phyloP scores from a whole-genome alignment of 1,140 invertebrate species.

The Musca vetustissima region DNA sequence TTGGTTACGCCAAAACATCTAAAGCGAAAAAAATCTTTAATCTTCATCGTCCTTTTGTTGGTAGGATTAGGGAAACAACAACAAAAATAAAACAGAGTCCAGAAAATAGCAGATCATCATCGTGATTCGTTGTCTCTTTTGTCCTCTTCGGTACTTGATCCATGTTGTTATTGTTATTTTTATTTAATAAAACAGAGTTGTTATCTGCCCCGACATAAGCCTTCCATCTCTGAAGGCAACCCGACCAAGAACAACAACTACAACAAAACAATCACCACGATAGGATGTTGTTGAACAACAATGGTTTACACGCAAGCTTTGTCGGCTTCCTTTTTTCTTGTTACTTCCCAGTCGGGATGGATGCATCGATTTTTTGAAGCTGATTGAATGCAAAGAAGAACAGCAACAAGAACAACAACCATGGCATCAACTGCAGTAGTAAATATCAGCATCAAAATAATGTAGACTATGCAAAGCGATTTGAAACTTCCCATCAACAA shows the following conservation, averaged over 20 bases:
- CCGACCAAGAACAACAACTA: not conserved
- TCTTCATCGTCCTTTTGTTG: not conserved
- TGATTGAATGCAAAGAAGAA: constrained; percentile 13
- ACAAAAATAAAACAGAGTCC: not conserved
- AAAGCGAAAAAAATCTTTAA: not conserved
- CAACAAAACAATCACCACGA: constrained; percentile 10
- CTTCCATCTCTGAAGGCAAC: not conserved
- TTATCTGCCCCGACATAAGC: constrained; percentile 21
- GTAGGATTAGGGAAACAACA: no score
- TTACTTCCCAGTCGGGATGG: not conserved
- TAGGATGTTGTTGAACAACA: constrained; percentile 13
- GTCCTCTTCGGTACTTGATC: not conserved
- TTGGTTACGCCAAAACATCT: not conserved
- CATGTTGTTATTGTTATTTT: not conserved
- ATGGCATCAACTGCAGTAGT: not conserved
- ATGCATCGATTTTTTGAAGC: not conserved
- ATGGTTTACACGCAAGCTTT: constrained; percentile 22
- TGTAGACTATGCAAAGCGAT: no score
- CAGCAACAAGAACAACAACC: no score
- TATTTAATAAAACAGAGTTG: constrained; percentile 23
- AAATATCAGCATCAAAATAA: no score
- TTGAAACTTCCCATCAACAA: no score
- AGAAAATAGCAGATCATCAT: constrained; percentile 12
- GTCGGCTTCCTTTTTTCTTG: constrained; percentile 14
- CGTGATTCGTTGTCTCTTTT: constrained; percentile 8